These are phyloP conservation scores for Tinea trinotella DNA, from an alignment of 2,888 invertebrate genomes.

Conservation along the genomic window DNA sequence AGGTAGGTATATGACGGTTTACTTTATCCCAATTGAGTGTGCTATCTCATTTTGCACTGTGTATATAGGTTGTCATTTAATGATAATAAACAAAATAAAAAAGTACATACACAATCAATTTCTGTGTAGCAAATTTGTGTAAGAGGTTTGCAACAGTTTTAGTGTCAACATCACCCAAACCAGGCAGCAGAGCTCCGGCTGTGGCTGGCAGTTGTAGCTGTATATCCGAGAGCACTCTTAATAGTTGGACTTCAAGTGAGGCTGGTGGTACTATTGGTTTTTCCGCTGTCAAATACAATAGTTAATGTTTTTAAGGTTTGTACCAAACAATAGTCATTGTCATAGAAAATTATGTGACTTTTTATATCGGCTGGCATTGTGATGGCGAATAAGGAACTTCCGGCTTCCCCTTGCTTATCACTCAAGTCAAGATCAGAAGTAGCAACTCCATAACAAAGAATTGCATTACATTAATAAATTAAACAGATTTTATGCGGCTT, in stretches of 20 bases:
- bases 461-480: no score
- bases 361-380: no score
- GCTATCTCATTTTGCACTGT: no score
- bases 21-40: no score
- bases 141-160: constrained; percentile 57
- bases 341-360: no score
- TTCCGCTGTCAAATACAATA: not conserved
- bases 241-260: constrained; percentile 47
- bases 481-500: no score
- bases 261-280: not conserved
- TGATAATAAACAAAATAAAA: not conserved
- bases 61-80: no score
- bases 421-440: no score
- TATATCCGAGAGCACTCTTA: constrained; percentile 62
- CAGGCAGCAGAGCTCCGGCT: constrained; percentile 53
- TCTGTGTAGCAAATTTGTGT: constrained; percentile 65
- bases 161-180: constrained; percentile 55
- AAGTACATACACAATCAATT: constrained; percentile 54
- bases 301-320: not conserved
- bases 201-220: constrained; percentile 60
- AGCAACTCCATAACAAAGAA: no score
- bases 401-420: no score
- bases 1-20: no score
- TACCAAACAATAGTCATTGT: not conserved
- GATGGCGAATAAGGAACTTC: no score